Evolutionary conservation across 2,888 invertebrate species (phyloP), one percentile per base, ranked within the genome.

Genomic region (Ophion slaviceki): DNA sequence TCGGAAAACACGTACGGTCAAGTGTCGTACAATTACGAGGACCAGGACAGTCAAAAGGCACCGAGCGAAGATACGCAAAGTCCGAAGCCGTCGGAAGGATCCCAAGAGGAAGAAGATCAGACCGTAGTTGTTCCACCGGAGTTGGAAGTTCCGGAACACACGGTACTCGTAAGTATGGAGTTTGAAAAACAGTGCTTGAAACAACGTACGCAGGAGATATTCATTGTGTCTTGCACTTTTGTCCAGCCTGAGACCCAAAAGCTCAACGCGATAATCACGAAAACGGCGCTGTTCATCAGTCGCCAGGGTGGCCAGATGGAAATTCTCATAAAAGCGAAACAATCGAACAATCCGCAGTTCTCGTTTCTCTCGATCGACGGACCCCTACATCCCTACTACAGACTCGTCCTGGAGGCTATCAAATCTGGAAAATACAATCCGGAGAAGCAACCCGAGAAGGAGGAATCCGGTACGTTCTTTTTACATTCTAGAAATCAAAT

Each of bases 231-330:
- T 45, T 6, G 67, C 7, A 36, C 10, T 20, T 40, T 67, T 64
- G 93, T 93, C 62, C 94, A 99, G 98, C 99, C 99, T 0, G 96
- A 96, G 88, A 97, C 97, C 5, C 95, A 97, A 91, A 99, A 99
- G 93, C 96, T 97, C 90, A 98, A 98, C 93, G 97, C 98, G 17
- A 97, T 99, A 86, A 99, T 99, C 90, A 99, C 99, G 92, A 99
- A 98, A 94, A 99, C 98, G 0, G 98, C 98, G 0, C 95, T 96
- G 89, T 98, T 98, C 94, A 97, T 98, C 89, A 96, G 97, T 89
- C 95, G 96, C 72, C 99, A 99, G 92, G 99, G 99, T 0, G 96
- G 97, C 8, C 99, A 99, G 94, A 99, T 99, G 99, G 99, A 99
- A 95, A 99, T 99, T 89, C 95, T 99, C 14, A 97, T 99, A 89